Conservation (phyloP, 1,140 invertebrate species). For the Dolichoris vasculosae region DNA sequence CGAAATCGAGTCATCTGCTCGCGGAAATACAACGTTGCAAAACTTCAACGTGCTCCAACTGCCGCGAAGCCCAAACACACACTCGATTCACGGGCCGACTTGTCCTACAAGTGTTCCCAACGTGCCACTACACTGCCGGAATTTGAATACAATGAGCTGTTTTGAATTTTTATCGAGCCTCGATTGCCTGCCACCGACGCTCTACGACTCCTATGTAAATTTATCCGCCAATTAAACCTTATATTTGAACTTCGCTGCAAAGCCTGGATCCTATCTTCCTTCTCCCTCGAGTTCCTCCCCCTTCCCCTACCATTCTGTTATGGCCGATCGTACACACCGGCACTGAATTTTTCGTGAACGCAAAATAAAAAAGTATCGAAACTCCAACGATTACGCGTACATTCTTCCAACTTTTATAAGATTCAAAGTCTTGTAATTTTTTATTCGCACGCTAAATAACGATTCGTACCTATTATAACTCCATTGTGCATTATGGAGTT, state of each 20-base stretch:
- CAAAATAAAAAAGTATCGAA: too few species aligned
- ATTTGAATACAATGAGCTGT: conserved; percentile 73
- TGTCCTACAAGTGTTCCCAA: conserved; percentile 68
- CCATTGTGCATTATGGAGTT: too few species aligned
- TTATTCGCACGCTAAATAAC: too few species aligned
- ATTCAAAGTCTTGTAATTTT: too few species aligned
- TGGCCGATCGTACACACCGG: too few species aligned
- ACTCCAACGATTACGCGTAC: too few species aligned
- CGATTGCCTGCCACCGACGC: conserved; percentile 58
- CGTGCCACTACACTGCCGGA: conserved; percentile 58
- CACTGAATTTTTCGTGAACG: neutral
- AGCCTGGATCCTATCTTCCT: neutral
- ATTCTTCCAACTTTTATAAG: too few species aligned
- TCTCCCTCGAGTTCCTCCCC: neutral
- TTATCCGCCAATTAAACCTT: conserved; percentile 70
- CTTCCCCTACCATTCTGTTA: too few species aligned
- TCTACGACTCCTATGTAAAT: conserved; percentile 63
- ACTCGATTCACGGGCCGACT: conserved; percentile 56
- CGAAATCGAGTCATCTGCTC: neutral
- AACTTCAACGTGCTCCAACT: conserved; percentile 45
- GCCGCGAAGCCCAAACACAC: conserved; percentile 46
- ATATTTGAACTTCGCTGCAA: conserved; percentile 46
- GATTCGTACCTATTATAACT: too few species aligned
- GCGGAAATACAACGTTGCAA: neutral
- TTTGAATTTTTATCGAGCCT: conserved; percentile 71